These are phyloP conservation scores for Chelonoidis abingdonii DNA, from an alignment of 2,113 vertebrate species.

Conservation along the genomic window DNA sequence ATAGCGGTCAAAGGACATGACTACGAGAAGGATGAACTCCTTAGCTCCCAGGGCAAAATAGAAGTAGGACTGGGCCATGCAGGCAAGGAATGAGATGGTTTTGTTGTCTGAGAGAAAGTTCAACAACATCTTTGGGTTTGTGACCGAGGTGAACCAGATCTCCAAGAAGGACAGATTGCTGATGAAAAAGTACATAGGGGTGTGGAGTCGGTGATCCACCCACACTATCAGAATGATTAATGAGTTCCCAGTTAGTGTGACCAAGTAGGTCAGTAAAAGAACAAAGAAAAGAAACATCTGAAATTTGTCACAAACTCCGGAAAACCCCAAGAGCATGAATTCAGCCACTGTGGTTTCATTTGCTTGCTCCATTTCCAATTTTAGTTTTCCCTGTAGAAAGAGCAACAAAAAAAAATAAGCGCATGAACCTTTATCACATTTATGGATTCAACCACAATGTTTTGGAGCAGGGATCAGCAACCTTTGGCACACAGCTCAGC, in stretches of 20 bases:
- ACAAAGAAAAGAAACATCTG: constrained; percentile 3
- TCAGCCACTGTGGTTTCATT: constrained; percentile 19
- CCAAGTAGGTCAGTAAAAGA: constrained; percentile 20
- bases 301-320: neutral
- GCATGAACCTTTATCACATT: neutral
- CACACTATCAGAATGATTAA: constrained; percentile 16
- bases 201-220: constrained; percentile 13
- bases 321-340: constrained; percentile 17
- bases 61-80: constrained; percentile 39
- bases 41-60: constrained; percentile 8
- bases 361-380: neutral
- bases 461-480: no score
- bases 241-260: constrained; percentile 19
- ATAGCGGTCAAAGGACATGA: constrained; percentile 53
- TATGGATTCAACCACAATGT: neutral
- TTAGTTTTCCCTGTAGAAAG: neutral
- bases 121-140: constrained; percentile 23
- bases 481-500: no score
- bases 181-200: neutral
- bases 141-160: constrained; percentile 47
- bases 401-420: neutral
- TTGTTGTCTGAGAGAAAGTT: constrained; percentile 27
- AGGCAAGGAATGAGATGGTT: constrained; percentile 1
- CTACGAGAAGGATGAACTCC: constrained; percentile 14
- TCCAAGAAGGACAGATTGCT: constrained; percentile 43